These are phyloP conservation scores for Lineus longissimus DNA, from an alignment of 1,140 invertebrate genomes.

Conservation along the genomic window DNA sequence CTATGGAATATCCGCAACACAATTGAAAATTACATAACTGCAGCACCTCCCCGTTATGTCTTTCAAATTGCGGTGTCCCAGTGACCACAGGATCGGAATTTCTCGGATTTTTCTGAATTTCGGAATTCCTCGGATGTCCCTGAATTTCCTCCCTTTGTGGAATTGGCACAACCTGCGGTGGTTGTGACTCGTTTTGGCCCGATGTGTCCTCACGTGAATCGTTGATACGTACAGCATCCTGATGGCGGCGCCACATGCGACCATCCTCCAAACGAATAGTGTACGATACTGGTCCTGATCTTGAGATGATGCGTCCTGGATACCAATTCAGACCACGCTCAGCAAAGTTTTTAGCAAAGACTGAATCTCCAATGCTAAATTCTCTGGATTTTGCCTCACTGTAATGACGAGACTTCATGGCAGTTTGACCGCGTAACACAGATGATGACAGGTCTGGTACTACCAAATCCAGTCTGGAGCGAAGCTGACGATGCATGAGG, in stretches of 20 bases:
- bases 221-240: not conserved
- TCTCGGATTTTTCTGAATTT: too few relatives aligned
- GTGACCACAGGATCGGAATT: too few relatives aligned
- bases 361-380: not conserved
- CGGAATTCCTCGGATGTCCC: too few relatives aligned
- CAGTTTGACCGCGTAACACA: slow-evolving; percentile 1
- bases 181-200: too few relatives aligned
- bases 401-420: slow-evolving; percentile 7
- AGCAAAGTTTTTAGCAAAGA: slow-evolving; percentile 4
- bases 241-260: not conserved
- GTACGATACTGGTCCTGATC: slow-evolving; percentile 1
- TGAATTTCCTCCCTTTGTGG: too few relatives aligned
- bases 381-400: not conserved
- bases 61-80: too few relatives aligned
- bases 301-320: not conserved
- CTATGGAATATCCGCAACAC: too few relatives aligned
- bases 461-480: slow-evolving; percentile 15
- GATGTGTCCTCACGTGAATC: too few relatives aligned
- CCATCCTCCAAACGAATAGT: slow-evolving; percentile 2
- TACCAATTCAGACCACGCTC: not conserved
- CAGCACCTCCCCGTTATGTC: too few relatives aligned
- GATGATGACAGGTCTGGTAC: slow-evolving; percentile 11
- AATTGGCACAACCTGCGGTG: too few relatives aligned
- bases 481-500: slow-evolving; percentile 11
- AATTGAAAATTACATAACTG: too few relatives aligned